phyloP scores from a whole-genome alignment of 2,888 invertebrate species.

The Eilema depressum region DNA sequence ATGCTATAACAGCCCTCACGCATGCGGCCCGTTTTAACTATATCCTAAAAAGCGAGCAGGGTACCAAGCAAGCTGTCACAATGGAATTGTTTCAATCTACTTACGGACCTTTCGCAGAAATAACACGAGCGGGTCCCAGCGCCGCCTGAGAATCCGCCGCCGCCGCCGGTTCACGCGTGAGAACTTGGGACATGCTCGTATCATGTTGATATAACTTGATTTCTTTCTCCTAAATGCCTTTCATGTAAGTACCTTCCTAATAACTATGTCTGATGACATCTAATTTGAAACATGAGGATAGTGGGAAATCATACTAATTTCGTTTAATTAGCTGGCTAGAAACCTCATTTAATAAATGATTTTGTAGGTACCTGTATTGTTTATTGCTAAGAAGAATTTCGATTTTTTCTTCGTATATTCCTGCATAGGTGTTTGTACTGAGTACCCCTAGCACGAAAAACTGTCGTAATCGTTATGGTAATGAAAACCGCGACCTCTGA shows the following conservation, averaged over 20 bases:
- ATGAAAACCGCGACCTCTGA: not conserved
- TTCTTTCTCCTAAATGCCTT: not conserved
- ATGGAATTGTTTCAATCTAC: conserved; percentile 35
- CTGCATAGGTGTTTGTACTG: not conserved
- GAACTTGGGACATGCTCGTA: not conserved
- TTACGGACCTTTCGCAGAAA: conserved; percentile 36
- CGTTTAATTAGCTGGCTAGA: not conserved
- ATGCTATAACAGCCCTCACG: not conserved
- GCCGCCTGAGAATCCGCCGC: conserved; percentile 31
- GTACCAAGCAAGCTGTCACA: conserved; percentile 25
- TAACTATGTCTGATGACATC: not conserved
- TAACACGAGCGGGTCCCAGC: conserved; percentile 8
- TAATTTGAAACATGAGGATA: not conserved
- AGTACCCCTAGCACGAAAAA: no score
- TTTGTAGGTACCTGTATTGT: not conserved
- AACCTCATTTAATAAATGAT: not conserved
- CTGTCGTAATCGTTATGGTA: no score
- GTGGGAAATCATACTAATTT: not conserved
- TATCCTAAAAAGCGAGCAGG: conserved; percentile 35
- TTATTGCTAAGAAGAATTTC: not conserved
- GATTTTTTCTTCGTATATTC: not conserved
- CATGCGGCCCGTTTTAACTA: not conserved
- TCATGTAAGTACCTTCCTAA: not conserved
- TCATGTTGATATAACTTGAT: conserved; percentile 1
- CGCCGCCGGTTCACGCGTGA: conserved; percentile 16